Evolutionary conservation across 35 echinoderm and acorn worm genomes (phyloP).

Genomic region (Ptychodera flava): DNA sequence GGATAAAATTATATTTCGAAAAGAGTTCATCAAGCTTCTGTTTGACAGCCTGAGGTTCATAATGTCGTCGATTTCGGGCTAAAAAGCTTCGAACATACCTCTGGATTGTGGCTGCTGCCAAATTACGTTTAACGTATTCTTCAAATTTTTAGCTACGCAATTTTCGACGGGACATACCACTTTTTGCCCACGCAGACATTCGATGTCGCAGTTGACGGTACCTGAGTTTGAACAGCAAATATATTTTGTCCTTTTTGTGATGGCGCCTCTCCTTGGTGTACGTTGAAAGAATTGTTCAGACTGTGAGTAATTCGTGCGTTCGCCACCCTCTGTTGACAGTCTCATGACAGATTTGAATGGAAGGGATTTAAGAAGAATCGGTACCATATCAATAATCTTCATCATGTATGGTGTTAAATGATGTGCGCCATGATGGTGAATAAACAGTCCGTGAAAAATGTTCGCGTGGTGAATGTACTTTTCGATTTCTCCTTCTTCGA

Average conservation of each 20-base stretch:
- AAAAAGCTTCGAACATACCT: not conserved
- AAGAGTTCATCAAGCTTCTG: not conserved
- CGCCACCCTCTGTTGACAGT: constrained; percentile 38
- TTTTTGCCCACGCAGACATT: not conserved
- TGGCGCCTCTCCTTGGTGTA: constrained; percentile 22
- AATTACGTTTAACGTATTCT: not conserved
- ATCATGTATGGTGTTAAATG: not conserved
- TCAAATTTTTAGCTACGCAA: not conserved
- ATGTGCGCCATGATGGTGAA: not conserved
- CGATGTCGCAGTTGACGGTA: constrained; percentile 29
- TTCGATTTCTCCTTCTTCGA: not conserved
- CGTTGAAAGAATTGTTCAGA: constrained; percentile 10
- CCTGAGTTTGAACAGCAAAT: constrained; percentile 17
- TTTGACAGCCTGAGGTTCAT: not conserved
- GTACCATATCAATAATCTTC: not conserved
- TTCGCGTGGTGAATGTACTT: not conserved
- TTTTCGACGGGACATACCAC: not conserved
- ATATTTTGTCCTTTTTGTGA: constrained; percentile 19
- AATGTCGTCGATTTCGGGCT: not conserved
- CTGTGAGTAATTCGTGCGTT: not conserved
- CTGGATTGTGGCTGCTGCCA: not conserved
- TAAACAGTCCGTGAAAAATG: not conserved
- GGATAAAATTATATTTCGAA: not conserved
- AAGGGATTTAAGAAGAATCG: not conserved
- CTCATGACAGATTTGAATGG: constrained; percentile 27